Conservation (phyloP, 2,113 vertebrate species). For the Bos javanicus region DNA sequence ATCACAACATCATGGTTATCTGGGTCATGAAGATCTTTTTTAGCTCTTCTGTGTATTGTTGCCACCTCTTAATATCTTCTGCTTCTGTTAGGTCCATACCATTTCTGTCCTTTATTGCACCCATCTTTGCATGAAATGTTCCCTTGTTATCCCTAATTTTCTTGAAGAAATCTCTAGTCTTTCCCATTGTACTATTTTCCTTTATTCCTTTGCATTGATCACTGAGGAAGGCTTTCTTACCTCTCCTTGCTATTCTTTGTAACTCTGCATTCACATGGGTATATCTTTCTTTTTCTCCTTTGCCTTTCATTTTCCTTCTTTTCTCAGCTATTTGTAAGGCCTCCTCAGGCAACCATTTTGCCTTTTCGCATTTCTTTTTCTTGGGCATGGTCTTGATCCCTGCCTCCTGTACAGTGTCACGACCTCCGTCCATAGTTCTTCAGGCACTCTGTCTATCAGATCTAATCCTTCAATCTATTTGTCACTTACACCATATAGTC, state of each 20-base stretch:
- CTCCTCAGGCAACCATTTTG: background rate
- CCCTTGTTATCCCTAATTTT: background rate
- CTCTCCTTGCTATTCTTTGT: background rate
- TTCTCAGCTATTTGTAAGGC: background rate
- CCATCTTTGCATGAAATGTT: background rate
- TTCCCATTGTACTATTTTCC: background rate
- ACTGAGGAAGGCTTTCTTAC: background rate
- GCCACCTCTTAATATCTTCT: background rate
- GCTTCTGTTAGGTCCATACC: background rate
- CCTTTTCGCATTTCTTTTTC: background rate
- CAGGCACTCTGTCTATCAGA: background rate
- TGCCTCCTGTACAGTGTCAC: background rate
- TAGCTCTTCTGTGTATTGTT: background rate
- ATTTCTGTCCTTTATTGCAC: background rate
- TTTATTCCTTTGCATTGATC: background rate
- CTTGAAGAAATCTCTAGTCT: background rate
- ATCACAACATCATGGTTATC: background rate
- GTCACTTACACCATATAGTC: background rate
- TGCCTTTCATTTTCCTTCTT: background rate
- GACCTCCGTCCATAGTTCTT: background rate
- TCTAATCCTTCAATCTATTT: background rate
- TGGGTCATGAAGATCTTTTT: background rate
- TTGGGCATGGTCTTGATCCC: background rate
- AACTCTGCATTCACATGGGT: background rate
- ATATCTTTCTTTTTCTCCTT: background rate